Conservation (phyloP, 2,797 vertebrate species). For the Uromys caudimaculatus region DNA sequence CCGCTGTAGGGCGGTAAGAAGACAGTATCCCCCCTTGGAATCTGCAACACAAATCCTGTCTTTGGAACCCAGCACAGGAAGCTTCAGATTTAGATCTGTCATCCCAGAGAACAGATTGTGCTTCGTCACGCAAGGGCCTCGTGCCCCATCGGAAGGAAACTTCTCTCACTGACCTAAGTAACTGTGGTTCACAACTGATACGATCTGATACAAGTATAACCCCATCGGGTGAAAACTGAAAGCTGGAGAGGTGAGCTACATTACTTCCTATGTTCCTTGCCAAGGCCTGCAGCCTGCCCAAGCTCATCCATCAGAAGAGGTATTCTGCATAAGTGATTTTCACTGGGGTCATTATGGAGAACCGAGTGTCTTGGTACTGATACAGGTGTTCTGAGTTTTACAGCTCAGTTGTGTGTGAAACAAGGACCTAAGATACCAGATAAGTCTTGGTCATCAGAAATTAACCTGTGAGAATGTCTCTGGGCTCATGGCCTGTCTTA, state of each 20-base stretch:
- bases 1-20: too few relatives aligned
- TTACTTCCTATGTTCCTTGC: rapidly evolving
- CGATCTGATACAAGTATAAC: neutral
- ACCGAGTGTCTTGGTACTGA: neutral
- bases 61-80: too few relatives aligned
- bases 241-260: neutral
- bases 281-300: neutral
- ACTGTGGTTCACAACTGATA: neutral
- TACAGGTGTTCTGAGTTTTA: neutral
- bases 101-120: neutral
- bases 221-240: neutral
- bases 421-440: neutral
- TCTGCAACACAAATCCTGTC: neutral
- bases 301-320: neutral
- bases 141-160: neutral
- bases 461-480: neutral
- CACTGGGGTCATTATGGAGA: neutral
- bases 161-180: neutral
- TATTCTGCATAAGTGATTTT: slow-evolving; percentile 34
- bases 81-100: neutral
- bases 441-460: neutral
- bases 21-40: neutral
- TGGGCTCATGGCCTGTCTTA: too few relatives aligned
- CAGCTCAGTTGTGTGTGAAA: neutral
- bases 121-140: too few relatives aligned